phyloP scores from a whole-genome alignment of 35 echinoderm and acorn worm species.

The Acanthaster planci region DNA sequence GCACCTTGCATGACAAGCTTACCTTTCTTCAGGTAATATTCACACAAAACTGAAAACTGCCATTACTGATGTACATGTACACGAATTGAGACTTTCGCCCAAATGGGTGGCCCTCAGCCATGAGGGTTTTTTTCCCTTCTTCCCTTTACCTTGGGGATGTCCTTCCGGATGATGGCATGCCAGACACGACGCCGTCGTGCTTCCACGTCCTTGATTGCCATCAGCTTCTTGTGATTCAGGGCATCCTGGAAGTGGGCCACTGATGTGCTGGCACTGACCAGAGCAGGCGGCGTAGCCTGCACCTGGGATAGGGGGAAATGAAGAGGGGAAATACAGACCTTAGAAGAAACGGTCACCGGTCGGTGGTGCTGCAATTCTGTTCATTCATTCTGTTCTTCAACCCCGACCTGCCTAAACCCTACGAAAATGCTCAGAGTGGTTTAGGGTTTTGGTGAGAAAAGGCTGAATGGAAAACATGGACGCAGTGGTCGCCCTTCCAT shows the following conservation, averaged over 20 bases:
- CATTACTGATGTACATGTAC: background rate
- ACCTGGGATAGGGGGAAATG: background rate
- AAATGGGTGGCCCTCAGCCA: background rate
- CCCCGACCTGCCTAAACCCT: no score
- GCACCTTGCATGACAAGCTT: no score
- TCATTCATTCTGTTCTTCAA: no score
- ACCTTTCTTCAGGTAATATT: background rate
- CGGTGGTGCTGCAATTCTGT: no score
- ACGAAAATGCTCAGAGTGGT: no score
- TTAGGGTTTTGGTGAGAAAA: no score
- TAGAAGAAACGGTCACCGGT: no score
- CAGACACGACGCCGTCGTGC: conserved; percentile 70
- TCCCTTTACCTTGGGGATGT: conserved; percentile 94
- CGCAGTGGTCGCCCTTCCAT: no score
- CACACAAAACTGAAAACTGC: background rate
- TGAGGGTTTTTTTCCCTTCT: background rate
- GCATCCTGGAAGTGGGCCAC: conserved; percentile 83
- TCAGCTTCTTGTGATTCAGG: conserved; percentile 56
- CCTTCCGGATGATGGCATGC: conserved; percentile 82
- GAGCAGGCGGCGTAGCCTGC: background rate
- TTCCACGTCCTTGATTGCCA: conserved; percentile 89
- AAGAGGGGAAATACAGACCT: no score
- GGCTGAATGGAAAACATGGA: no score
- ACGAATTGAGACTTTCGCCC: background rate
- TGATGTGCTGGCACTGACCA: conserved; percentile 8